Evolutionary conservation across 2,113 vertebrate species (phyloP), one percentile per base, ranked within the genome.

Genomic region (Polypterus bichir): DNA sequence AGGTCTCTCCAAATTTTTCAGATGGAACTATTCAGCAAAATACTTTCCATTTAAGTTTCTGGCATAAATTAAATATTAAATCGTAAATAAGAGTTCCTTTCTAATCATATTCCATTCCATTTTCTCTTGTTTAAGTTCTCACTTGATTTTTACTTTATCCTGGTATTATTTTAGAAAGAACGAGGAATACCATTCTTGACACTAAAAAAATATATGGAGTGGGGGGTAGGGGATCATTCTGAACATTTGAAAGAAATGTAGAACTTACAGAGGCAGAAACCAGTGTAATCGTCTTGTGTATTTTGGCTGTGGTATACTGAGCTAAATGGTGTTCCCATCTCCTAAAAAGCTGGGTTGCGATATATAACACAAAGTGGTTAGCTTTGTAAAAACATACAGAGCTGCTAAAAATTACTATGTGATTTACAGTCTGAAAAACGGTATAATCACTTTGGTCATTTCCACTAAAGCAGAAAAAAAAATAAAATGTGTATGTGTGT

Each of bases 31-130:
- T 79, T 85, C 84, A 85, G 73, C 65, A 77, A 80, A 80, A 87
- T 87, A 84, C 84, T 77, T 87, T 87, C 84, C 81, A 82, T 76
- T 70, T 69, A 81, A 83, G 82, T 81, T 79, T 83, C 77, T 86
- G 80, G 79, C 80, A 81, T 72, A 71, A 71, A 75, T 81, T 77
- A 72, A 81, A 82, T 81, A 76, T 76, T 81, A 81, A 85, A 82
- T 84, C 79, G 79, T 80, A 85, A 85, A 86, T 64, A 75, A 70
- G 76, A 83, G 81, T 79, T 83, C 82, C 74, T 71, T 70, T 66
- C 76, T 83, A 81, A 86, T 87, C 81, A 80, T 74, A 78, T 84
- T 77, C 77, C 65, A 46, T 80, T 78, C 81, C 76, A 78, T 75
- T 80, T 76, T 82, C 71, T 63, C 56, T 44, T 8, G 67, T 66